Percentiles rank a stretch among this genome's conserved stretches.
These are phyloP conservation scores for Cyprinodon diabolis DNA, from an alignment of 2,797 vertebrate species.

Conservation along the genomic window DNA sequence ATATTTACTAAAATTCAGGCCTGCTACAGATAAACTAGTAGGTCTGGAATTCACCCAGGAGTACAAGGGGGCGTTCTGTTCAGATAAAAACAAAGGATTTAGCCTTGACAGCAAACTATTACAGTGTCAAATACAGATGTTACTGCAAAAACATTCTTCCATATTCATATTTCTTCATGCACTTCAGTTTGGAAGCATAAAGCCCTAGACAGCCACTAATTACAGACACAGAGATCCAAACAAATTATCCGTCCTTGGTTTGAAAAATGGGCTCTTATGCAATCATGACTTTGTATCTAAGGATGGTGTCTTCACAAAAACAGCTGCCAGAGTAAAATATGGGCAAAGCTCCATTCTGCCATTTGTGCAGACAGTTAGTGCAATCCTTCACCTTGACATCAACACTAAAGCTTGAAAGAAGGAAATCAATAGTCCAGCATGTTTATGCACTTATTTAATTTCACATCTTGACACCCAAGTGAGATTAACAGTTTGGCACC, in stretches of 20 bases:
- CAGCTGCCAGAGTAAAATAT: background rate
- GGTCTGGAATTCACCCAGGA: background rate
- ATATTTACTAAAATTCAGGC: background rate
- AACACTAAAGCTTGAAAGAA: constrained; percentile 41
- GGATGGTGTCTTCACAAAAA: background rate
- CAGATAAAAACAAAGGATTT: background rate
- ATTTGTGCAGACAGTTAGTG: constrained; percentile 44
- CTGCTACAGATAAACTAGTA: background rate
- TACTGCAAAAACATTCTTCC: background rate
- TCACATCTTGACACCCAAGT: constrained; percentile 52
- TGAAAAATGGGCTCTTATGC: background rate
- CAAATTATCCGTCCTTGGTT: background rate
- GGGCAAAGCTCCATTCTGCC: background rate
- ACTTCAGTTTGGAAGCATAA: background rate
- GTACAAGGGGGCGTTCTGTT: background rate
- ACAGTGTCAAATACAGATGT: background rate
- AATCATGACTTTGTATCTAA: background rate
- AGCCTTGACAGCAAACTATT: background rate
- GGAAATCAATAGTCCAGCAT: constrained; percentile 55
- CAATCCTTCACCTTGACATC: constrained; percentile 58
- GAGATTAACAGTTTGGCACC: constrained; percentile 43
- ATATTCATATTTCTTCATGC: background rate
- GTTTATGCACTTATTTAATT: constrained; percentile 54
- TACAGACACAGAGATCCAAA: background rate
- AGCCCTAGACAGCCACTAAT: background rate